Percentiles rank a stretch among this genome's conserved stretches.
Evolutionary conservation across 2,113 vertebrate species (phyloP).

Genomic region (Telmatochromis sp.): DNA sequence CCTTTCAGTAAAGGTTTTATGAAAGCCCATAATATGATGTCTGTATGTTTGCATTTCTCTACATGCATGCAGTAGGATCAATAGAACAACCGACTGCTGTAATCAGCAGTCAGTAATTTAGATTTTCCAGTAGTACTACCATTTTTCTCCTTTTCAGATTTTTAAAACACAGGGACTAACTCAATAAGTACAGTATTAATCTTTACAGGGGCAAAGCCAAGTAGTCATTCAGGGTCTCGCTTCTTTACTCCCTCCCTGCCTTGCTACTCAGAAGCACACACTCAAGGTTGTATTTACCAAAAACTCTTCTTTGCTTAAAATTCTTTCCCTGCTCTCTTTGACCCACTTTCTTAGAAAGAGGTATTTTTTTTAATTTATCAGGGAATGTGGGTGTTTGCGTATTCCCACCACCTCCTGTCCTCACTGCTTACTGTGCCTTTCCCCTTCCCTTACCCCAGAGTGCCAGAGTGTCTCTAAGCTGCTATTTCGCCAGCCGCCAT

Average conservation of each 20-base stretch:
- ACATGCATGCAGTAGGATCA: background rate
- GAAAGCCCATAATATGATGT: background rate
- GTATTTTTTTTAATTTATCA: slow-evolving; percentile 25
- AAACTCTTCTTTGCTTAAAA: slow-evolving; percentile 14
- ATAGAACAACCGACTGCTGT: background rate
- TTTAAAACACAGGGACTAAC: background rate
- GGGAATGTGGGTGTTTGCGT: slow-evolving; percentile 3
- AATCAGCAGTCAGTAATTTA: background rate
- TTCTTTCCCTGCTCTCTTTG: slow-evolving; percentile 15
- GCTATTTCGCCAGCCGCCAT: background rate
- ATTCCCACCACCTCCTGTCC: background rate
- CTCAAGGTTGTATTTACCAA: background rate
- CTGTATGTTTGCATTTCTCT: background rate
- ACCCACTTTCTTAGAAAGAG: slow-evolving; percentile 52
- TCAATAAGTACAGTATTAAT: background rate
- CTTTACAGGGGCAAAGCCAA: background rate
- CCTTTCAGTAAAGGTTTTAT: background rate
- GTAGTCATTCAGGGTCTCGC: background rate
- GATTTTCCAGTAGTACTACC: background rate
- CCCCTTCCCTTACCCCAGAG: background rate
- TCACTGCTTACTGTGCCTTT: background rate
- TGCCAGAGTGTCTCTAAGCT: background rate
- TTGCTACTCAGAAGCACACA: background rate
- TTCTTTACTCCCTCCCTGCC: background rate
- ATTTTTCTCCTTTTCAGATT: background rate